Evolutionary conservation across 2,888 invertebrate genomes (phyloP), one percentile per base, ranked within the genome.

Genomic region (Cylloceria caligata): DNA sequence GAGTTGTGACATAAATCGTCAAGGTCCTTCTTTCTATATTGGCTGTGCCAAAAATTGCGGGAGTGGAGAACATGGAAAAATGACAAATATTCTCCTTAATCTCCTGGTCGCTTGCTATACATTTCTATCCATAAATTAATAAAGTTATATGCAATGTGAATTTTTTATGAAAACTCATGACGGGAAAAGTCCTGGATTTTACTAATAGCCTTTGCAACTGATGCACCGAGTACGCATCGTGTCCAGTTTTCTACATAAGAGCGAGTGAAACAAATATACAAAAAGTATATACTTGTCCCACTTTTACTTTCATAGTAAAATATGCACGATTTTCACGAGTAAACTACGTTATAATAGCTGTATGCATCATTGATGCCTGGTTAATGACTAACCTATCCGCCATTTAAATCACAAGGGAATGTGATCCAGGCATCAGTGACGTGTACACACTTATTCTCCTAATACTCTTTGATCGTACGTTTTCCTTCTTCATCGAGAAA

Each of bases 1-100:
- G 68, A 81, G 68, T 68, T 73, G 4, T 16, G 42, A 19, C 68
- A 68, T 73, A 68, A 77, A 81, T 73, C 68, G 57, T 77, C 77
- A 77, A 73, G 77, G 77, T 57, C 62, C 72, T 36, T 52, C 67
- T 49, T 74, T 45, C 45, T 9, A 27, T 16, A 27, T 34, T 27
- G 64, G 27, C 27, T 45, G n/a, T 62, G 77, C 62, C 67, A 73
- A 72, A 73, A 69, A 62, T 55, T 24, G 27, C 52, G 42, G 68
- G 42, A n/a, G 30, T 34, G 16, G 16, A 7, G 27, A 5, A 42
- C 36, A 34, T 34, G 36, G 57, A 6, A 36, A 49, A 11, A 36
- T 49, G 49, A 68, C 36, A 52, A 64, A 78, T 71, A 71, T 49
- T 27, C 64, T 13, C 3, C 30, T 60, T 65, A n/a, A 34, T 67